Conservation (phyloP, 2,797 vertebrate genomes). For the Enteromius afrohamiltoni region DNA sequence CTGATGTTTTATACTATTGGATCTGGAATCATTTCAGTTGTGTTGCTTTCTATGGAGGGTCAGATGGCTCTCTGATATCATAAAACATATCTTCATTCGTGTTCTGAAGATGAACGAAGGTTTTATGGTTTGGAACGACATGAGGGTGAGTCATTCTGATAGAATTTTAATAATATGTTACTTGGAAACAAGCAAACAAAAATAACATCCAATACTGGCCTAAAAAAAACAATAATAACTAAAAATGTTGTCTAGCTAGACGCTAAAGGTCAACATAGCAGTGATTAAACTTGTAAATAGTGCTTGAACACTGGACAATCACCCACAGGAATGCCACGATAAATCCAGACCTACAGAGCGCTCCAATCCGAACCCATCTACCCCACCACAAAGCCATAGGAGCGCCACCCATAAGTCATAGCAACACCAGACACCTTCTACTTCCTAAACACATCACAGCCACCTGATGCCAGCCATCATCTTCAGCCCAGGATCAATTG, state of each 20-base stretch:
- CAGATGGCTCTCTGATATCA: too few relatives aligned
- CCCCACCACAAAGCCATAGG: neutral
- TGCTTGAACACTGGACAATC: neutral
- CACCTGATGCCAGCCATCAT: conserved; percentile 37
- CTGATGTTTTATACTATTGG: too few relatives aligned
- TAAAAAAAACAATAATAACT: neutral
- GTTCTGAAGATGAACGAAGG: too few relatives aligned
- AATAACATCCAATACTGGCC: neutral
- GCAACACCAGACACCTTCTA: neutral
- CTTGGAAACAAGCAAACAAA: too few relatives aligned
- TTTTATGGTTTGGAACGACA: too few relatives aligned
- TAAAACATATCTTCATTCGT: too few relatives aligned
- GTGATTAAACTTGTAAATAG: neutral
- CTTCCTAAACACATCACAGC: conserved; percentile 22
- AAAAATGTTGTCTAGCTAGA: neutral
- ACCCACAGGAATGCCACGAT: neutral
- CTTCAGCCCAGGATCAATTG: conserved; percentile 36
- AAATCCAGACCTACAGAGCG: neutral
- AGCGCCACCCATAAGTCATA: neutral
- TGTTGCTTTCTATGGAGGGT: too few relatives aligned
- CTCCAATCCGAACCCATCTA: neutral
- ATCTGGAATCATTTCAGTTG: too few relatives aligned
- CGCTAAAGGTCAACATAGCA: neutral
- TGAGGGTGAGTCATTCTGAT: too few relatives aligned
- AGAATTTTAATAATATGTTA: too few relatives aligned